These are phyloP conservation scores for Scomber scombrus DNA, from an alignment of 2,113 vertebrate species.

Conservation along the genomic window DNA sequence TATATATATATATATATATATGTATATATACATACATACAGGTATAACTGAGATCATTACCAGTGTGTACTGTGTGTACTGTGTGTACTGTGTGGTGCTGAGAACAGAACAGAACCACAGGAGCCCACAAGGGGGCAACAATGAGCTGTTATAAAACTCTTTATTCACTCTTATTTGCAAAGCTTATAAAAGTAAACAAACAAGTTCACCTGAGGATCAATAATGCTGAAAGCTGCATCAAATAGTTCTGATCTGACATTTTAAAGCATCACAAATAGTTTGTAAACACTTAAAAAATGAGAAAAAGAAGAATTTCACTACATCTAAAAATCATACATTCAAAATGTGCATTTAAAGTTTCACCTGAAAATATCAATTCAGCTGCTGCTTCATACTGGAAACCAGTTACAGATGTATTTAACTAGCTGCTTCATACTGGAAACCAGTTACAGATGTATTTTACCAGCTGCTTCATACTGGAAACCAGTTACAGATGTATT, in stretches of 20 bases:
- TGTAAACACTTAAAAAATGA: not conserved
- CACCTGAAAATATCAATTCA: not conserved
- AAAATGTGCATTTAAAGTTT: not conserved
- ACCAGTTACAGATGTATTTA: not conserved
- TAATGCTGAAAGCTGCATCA: not conserved
- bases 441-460: not conserved
- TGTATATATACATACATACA: no score
- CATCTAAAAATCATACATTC: constrained; percentile 8
- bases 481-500: not conserved
- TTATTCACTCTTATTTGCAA: constrained; percentile 24
- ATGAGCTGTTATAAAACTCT: not conserved
- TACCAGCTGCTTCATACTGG: constrained; percentile 58
- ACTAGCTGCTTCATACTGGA: constrained; percentile 55
- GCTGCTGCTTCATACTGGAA: not conserved
- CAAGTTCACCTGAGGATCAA: not conserved
- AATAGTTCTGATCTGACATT: not conserved
- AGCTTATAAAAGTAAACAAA: constrained; percentile 19
- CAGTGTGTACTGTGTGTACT: no score
- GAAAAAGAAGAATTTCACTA: no score
- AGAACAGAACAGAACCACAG: no score
- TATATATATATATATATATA: no score
- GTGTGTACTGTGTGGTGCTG: no score
- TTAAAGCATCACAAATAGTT: constrained; percentile 26
- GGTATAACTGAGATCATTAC: no score
- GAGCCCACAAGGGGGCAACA: no score